Conservation (phyloP, 2,888 invertebrate species). For the Noctua pronuba region DNA sequence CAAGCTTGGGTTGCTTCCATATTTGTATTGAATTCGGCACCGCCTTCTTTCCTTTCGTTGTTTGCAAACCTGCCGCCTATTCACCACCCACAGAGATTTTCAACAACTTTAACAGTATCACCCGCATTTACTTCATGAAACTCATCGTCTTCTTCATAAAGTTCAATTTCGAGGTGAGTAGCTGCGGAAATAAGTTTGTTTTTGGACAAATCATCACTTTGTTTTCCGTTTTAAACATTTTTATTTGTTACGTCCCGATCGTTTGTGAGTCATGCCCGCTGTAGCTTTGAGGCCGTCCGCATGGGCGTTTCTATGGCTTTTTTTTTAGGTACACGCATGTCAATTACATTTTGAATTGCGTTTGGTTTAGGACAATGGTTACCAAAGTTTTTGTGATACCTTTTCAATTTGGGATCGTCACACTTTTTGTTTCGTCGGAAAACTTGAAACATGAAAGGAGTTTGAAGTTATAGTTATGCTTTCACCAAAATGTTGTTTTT, state of each 20-base stretch:
- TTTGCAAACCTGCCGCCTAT: slow-evolving; percentile 88
- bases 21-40: slow-evolving; percentile 77
- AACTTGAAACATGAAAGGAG: neutral
- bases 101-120: slow-evolving; percentile 60
- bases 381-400: slow-evolving; percentile 37
- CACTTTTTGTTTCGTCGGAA: neutral
- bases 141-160: slow-evolving; percentile 40
- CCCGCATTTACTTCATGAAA: neutral
- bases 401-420: slow-evolving; percentile 10
- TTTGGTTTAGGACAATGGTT: slow-evolving; percentile 67
- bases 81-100: slow-evolving; percentile 83
- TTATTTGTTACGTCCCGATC: slow-evolving; percentile 81
- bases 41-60: slow-evolving; percentile 82
- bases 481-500: neutral
- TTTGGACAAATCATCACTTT: slow-evolving; percentile 78
- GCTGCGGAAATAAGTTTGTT: slow-evolving; percentile 45
- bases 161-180: slow-evolving; percentile 59
- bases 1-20: slow-evolving; percentile 76
- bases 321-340: slow-evolving; percentile 71
- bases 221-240: slow-evolving; percentile 77
- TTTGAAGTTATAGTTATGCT: neutral
- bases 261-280: slow-evolving; percentile 83
- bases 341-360: slow-evolving; percentile 78
- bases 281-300: slow-evolving; percentile 81
- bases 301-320: slow-evolving; percentile 76